These are phyloP conservation scores for Sapajus apella DNA, from an alignment of 2,113 vertebrate species.

Conservation along the genomic window DNA sequence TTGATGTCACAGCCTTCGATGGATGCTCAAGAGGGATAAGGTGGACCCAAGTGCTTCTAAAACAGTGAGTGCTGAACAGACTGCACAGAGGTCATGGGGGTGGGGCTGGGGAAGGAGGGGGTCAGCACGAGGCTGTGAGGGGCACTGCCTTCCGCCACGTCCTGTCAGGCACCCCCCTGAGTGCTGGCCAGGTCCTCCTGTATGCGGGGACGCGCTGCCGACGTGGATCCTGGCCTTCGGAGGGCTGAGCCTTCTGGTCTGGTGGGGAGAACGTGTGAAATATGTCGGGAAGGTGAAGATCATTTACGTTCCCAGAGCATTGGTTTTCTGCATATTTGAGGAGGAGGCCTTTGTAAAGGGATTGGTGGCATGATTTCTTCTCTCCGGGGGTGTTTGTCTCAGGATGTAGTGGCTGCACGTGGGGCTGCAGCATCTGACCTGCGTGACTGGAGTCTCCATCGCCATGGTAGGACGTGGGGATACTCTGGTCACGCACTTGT, in stretches of 20 bases:
- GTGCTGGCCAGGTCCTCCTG: background rate
- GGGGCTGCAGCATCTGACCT: background rate
- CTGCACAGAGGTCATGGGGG: background rate
- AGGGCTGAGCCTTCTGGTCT: fast-evolving
- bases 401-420: fast-evolving
- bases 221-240: fast-evolving
- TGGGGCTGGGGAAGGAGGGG: background rate
- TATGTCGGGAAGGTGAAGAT: fast-evolving
- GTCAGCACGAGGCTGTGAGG: background rate
- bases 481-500: background rate
- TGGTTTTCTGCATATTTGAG: background rate
- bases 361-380: fast-evolving
- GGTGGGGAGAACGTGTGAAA: fast-evolving
- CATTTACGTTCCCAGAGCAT: background rate
- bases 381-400: fast-evolving
- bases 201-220: fast-evolving
- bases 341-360: background rate
- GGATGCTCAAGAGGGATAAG: background rate
- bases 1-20: background rate
- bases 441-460: background rate
- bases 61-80: fast-evolving
- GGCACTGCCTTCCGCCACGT: background rate
- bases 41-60: fast-evolving
- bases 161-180: background rate
- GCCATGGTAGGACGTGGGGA: fast-evolving